These are phyloP conservation scores for Alviniconcha strummeri DNA, from an alignment of 2,888 invertebrate genomes.

Conservation along the genomic window DNA sequence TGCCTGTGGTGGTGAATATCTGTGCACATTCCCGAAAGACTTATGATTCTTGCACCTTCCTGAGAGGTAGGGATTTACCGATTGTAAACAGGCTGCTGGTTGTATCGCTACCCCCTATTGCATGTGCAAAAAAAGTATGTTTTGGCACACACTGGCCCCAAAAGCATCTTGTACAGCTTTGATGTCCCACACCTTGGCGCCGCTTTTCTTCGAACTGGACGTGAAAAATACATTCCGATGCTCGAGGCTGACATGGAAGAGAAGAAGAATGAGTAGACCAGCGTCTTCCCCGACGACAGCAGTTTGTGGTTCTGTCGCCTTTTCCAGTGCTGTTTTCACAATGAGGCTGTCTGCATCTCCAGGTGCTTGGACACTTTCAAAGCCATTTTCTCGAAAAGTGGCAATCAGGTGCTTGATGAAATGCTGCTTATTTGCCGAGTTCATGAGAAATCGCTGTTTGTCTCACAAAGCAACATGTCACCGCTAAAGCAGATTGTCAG, in stretches of 20 bases:
- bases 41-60: too few species aligned
- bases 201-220: too few species aligned
- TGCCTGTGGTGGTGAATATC: too few species aligned
- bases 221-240: too few species aligned
- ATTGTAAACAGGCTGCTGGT: too few species aligned
- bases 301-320: slow-evolving; percentile 29
- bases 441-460: slow-evolving; percentile 51
- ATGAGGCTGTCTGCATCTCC: slow-evolving; percentile 55
- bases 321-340: slow-evolving; percentile 43
- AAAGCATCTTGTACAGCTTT: too few species aligned
- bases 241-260: slow-evolving; percentile 9
- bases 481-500: slow-evolving; percentile 43
- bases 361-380: slow-evolving; percentile 39
- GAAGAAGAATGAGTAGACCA: slow-evolving; percentile 43
- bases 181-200: too few species aligned
- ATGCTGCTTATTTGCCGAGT: slow-evolving; percentile 50
- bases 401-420: slow-evolving; percentile 45
- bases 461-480: slow-evolving; percentile 40
- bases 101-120: too few species aligned
- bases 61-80: too few species aligned
- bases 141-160: too few species aligned
- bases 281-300: slow-evolving; percentile 42
- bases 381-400: slow-evolving; percentile 35
- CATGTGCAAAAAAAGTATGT: too few species aligned
- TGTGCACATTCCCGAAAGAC: too few species aligned